phyloP scores from a whole-genome alignment of 2,888 invertebrate genomes.

The Heliconius ismenius region DNA sequence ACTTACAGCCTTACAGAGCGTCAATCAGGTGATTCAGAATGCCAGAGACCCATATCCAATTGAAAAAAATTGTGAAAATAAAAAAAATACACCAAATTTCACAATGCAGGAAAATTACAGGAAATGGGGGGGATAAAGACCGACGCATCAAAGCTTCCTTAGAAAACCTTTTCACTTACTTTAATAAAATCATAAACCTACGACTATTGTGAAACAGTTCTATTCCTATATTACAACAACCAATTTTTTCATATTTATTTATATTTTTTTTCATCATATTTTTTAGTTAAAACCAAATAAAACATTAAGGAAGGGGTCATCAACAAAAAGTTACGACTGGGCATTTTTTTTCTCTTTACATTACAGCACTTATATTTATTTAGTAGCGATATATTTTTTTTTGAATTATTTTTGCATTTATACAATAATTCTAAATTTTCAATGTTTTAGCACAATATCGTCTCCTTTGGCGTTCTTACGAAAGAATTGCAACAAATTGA shows the following conservation, averaged over 20 bases:
- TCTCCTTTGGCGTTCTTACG: constrained; percentile 77
- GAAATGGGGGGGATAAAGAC: constrained; percentile 37
- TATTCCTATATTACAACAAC: constrained; percentile 73
- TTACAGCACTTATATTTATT: constrained; percentile 57
- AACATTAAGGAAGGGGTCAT: background rate
- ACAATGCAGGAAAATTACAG: constrained; percentile 33
- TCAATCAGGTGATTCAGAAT: constrained; percentile 47
- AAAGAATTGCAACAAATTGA: constrained; percentile 75
- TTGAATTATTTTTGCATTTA: constrained; percentile 70
- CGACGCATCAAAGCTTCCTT: constrained; percentile 62
- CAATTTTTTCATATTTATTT: constrained; percentile 53
- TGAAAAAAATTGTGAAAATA: constrained; percentile 47
- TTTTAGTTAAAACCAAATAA: constrained; percentile 40
- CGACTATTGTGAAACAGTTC: constrained; percentile 51
- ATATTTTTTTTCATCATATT: constrained; percentile 38
- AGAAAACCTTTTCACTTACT: constrained; percentile 62
- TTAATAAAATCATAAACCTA: constrained; percentile 52
- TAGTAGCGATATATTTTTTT: constrained; percentile 68
- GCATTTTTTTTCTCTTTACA: constrained; percentile 44
- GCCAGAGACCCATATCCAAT: constrained; percentile 37
- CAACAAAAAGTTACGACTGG: constrained; percentile 41
- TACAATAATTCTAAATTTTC: constrained; percentile 64
- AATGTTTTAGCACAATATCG: constrained; percentile 60
- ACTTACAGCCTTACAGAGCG: constrained; percentile 76
- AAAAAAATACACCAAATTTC: constrained; percentile 55